These are phyloP conservation scores for Brevimyrus niger DNA, from an alignment of 2,113 vertebrate genomes.

Conservation along the genomic window DNA sequence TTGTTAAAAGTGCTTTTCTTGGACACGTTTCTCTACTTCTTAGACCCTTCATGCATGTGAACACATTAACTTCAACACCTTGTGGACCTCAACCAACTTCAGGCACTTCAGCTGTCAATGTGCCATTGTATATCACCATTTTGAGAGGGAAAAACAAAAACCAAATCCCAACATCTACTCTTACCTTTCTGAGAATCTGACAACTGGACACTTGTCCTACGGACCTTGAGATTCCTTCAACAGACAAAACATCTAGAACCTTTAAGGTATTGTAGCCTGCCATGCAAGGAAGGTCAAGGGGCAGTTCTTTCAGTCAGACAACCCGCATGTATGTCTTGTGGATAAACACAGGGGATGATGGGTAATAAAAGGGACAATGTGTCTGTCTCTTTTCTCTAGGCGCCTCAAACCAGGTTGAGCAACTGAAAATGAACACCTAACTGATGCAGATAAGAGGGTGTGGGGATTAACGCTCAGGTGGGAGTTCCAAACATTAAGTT, in stretches of 20 bases:
- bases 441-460: background rate
- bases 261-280: background rate
- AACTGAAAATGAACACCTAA: constrained; percentile 13
- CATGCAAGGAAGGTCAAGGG: background rate
- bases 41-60: background rate
- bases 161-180: background rate
- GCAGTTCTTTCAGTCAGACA: background rate
- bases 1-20: constrained; percentile 1
- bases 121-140: background rate
- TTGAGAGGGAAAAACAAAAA: background rate
- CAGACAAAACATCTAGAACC: background rate
- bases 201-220: background rate
- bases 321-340: background rate
- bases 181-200: background rate
- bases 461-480: background rate
- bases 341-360: constrained; percentile 1
- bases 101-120: background rate
- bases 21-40: background rate
- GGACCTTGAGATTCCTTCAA: background rate
- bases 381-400: background rate
- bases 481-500: background rate
- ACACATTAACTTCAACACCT: background rate
- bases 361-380: background rate
- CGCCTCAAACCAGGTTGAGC: constrained; percentile 4
- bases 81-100: background rate